Evolutionary conservation across 2,888 invertebrate species (phyloP).

Genomic region (Lymantria dispar): DNA sequence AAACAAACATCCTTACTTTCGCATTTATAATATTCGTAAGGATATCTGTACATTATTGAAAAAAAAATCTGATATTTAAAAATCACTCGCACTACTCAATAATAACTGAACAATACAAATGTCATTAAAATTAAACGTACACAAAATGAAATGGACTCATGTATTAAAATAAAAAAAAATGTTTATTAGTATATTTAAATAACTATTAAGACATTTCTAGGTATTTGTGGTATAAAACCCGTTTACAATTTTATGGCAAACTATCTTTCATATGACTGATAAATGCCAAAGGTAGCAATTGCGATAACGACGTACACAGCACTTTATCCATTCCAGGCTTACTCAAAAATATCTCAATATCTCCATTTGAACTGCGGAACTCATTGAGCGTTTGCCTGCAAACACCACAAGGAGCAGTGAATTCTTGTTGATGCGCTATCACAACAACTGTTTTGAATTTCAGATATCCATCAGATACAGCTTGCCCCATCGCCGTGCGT

Average conservation of each 20-base stretch:
- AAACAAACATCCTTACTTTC: too few species aligned
- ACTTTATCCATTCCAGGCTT: constrained; percentile 86
- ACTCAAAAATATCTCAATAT: constrained; percentile 88
- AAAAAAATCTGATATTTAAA: too few species aligned
- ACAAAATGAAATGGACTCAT: too few species aligned
- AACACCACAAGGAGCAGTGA: constrained; percentile 93
- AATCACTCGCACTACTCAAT: too few species aligned
- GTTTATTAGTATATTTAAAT: too few species aligned
- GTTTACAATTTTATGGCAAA: constrained; percentile 26
- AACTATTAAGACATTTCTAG: too few species aligned
- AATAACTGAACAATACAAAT: too few species aligned
- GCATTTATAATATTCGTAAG: too few species aligned
- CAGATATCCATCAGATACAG: constrained; percentile 90
- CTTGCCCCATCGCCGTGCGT: constrained; percentile 90
- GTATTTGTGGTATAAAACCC: not conserved
- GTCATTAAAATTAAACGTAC: too few species aligned
- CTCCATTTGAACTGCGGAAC: constrained; percentile 83
- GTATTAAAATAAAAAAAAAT: too few species aligned
- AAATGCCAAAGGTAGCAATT: constrained; percentile 84
- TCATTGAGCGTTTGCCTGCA: constrained; percentile 93
- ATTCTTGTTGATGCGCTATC: constrained; percentile 85
- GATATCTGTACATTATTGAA: too few species aligned
- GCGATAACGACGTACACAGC: constrained; percentile 82
- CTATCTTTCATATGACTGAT: constrained; percentile 64
- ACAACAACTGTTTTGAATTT: constrained; percentile 89